A percentile compares a stretch with the other conserved stretches of the same genome.
These are phyloP conservation scores for Dorcus parallelipipedus DNA, from an alignment of 2,888 invertebrate genomes.

Conservation along the genomic window DNA sequence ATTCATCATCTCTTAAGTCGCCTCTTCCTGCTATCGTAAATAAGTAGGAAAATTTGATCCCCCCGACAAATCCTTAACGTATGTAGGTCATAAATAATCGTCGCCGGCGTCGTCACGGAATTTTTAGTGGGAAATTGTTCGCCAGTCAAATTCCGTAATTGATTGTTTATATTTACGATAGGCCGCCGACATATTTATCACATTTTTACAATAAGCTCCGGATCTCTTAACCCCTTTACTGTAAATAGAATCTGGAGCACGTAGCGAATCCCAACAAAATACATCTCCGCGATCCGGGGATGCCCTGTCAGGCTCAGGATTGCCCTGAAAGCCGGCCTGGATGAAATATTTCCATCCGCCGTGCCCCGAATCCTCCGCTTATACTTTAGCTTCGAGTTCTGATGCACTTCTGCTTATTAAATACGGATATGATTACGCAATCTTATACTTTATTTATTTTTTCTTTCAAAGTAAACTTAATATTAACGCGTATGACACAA, in stretches of 20 bases:
- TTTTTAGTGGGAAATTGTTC: too few relatives aligned
- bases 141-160: not conserved
- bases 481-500: too few relatives aligned
- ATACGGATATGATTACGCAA: not conserved
- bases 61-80: too few relatives aligned
- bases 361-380: slow-evolving; percentile 33
- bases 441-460: too few relatives aligned
- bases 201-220: slow-evolving; percentile 23
- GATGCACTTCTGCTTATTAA: slow-evolving; percentile 1
- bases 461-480: too few relatives aligned
- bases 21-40: too few relatives aligned
- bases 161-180: not conserved
- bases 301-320: slow-evolving; percentile 30
- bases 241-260: slow-evolving; percentile 29
- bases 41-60: too few relatives aligned
- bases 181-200: slow-evolving; percentile 28
- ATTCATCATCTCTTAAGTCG: too few relatives aligned
- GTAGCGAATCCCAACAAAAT: slow-evolving; percentile 24
- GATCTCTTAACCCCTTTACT: slow-evolving; percentile 22
- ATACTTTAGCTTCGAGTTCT: not conserved
- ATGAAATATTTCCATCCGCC: slow-evolving; percentile 39
- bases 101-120: too few relatives aligned
- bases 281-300: slow-evolving; percentile 20
- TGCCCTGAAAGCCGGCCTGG: slow-evolving; percentile 34
- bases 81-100: too few relatives aligned